Percentiles rank a stretch among this genome's conserved stretches.
phyloP scores from a whole-genome alignment of 2,888 invertebrate species.

The Platerodrilus igneus region DNA sequence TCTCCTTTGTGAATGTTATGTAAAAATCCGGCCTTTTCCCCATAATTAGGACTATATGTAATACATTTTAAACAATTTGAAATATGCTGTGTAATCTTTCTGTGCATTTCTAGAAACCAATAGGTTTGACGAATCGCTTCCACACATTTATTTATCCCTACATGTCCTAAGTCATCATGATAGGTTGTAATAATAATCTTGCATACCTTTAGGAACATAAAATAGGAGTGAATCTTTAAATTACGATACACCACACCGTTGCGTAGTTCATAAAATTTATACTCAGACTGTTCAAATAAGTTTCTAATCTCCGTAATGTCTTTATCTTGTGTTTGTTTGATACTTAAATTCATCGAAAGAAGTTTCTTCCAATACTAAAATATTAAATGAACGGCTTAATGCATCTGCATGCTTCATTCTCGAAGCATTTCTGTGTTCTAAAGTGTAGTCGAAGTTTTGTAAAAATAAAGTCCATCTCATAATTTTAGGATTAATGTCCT shows the following conservation, averaged over 20 bases:
- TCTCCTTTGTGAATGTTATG: slow-evolving; percentile 6
- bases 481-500: too few species aligned
- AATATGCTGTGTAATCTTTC: slow-evolving; percentile 6
- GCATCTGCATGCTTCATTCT: slow-evolving; percentile 7
- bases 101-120: slow-evolving; percentile 8
- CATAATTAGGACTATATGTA: neutral
- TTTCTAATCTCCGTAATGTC: neutral
- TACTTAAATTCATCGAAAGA: slow-evolving; percentile 3
- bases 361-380: slow-evolving; percentile 8
- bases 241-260: slow-evolving; percentile 10
- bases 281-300: slow-evolving; percentile 5
- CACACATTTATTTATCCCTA: slow-evolving; percentile 20
- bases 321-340: slow-evolving; percentile 4
- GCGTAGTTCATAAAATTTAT: slow-evolving; percentile 4
- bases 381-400: slow-evolving; percentile 2
- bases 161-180: slow-evolving; percentile 35
- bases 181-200: slow-evolving; percentile 25
- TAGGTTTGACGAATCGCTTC: slow-evolving; percentile 4
- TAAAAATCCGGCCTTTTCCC: slow-evolving; percentile 2
- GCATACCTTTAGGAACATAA: slow-evolving; percentile 30
- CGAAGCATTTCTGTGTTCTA: too few species aligned
- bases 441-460: too few species aligned
- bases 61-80: slow-evolving; percentile 11
- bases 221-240: slow-evolving; percentile 16
- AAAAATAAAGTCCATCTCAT: too few species aligned